These are phyloP conservation scores for Augochlora pura DNA, from an alignment of 1,140 invertebrate species.

Conservation along the genomic window DNA sequence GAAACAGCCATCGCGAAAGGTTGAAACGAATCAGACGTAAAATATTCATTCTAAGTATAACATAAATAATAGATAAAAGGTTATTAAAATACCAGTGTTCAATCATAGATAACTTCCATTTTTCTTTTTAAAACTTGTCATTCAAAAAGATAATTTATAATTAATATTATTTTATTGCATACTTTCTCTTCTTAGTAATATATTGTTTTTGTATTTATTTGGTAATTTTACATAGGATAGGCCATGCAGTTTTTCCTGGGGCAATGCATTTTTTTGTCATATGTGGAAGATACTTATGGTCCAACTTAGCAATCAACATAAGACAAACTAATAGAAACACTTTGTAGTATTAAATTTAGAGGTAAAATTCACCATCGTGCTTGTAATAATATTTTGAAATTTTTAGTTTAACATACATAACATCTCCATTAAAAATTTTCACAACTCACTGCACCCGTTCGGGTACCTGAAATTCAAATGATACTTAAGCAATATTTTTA, in stretches of 20 bases:
- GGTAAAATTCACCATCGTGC: background rate
- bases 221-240: too few species aligned
- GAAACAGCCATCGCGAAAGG: background rate
- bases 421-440: background rate
- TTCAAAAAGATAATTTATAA: too few species aligned
- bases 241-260: too few species aligned
- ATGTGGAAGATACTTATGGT: too few species aligned
- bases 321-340: background rate
- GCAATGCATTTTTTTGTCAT: too few species aligned
- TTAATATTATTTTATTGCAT: too few species aligned
- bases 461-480: background rate
- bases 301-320: background rate
- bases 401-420: background rate
- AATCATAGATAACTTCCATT: too few species aligned
- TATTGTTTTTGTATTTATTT: too few species aligned
- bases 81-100: background rate
- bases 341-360: background rate
- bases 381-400: background rate
- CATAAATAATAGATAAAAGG: background rate
- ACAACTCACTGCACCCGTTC: background rate
- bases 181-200: too few species aligned
- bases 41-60: background rate
- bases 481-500: background rate
- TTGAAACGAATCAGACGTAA: background rate
- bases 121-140: too few species aligned